phyloP scores from a whole-genome alignment of 2,113 vertebrate genomes.

The Apodemus sylvaticus region DNA sequence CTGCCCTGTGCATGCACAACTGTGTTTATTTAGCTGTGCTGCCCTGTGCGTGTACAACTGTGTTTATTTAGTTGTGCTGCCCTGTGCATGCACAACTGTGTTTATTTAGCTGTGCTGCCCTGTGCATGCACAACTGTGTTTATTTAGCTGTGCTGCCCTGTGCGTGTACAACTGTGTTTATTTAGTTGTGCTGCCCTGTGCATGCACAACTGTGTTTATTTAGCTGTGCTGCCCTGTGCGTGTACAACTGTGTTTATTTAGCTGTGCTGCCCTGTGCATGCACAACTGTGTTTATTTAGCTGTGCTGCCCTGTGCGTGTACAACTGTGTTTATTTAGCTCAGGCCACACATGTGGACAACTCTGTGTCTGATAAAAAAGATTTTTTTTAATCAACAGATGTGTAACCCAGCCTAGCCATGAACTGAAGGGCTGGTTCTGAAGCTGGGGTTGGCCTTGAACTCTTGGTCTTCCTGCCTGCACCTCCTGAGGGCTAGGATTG shows the following conservation, averaged over 20 bases:
- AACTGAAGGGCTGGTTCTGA: background rate
- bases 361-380: background rate
- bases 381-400: background rate
- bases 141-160: background rate
- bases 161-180: background rate
- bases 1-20: background rate
- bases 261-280: background rate
- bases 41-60: background rate
- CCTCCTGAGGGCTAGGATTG: background rate
- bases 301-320: background rate
- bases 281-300: background rate
- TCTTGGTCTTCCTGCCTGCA: background rate
- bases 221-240: background rate
- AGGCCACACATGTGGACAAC: background rate
- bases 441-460: background rate
- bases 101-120: background rate
- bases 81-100: background rate
- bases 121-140: background rate
- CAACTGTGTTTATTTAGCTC: background rate
- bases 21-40: background rate
- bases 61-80: background rate
- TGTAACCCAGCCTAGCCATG: background rate
- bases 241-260: background rate
- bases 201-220: background rate
- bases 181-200: too few species aligned